These are phyloP conservation scores for Cynoglossus semilaevis DNA, from an alignment of 2,113 vertebrate genomes.

Conservation along the genomic window DNA sequence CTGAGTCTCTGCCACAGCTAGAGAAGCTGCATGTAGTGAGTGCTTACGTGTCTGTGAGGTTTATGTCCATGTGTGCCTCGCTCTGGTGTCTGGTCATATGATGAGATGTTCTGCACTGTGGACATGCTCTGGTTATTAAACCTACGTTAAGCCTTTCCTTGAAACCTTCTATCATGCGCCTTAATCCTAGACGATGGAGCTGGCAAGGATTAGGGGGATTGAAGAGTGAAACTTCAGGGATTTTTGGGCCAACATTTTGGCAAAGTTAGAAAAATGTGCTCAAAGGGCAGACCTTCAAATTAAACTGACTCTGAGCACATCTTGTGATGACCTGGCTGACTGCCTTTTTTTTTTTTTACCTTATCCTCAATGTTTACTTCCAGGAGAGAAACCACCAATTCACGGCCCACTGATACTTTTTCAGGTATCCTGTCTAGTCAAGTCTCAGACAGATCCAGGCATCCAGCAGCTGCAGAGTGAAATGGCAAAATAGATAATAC, in stretches of 20 bases:
- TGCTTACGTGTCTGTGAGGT: conserved; percentile 24
- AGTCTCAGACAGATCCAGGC: conserved; percentile 1
- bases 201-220: conserved; percentile 67
- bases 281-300: conserved; percentile 9
- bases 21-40: conserved; percentile 17
- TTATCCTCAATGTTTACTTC: conserved; percentile 13
- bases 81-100: conserved; percentile 62
- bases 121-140: conserved; percentile 70
- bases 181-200: conserved; percentile 60
- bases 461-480: neutral
- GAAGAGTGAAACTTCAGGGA: conserved; percentile 52
- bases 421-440: conserved; percentile 9
- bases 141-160: conserved; percentile 64
- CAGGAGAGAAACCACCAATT: conserved; percentile 8
- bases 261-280: conserved; percentile 47
- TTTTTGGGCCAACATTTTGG: conserved; percentile 45
- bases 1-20: conserved; percentile 51
- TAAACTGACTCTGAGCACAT: conserved; percentile 21
- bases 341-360: neutral
- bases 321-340: conserved; percentile 11
- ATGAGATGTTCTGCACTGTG: conserved; percentile 57
- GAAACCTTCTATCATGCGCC: conserved; percentile 64
- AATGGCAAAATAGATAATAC: no score
- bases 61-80: conserved; percentile 6
- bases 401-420: conserved; percentile 13